A percentile compares a stretch with the other conserved stretches of the same genome.
phyloP scores from a whole-genome alignment of 2,797 vertebrate genomes.

The Megalops cyprinoides region DNA sequence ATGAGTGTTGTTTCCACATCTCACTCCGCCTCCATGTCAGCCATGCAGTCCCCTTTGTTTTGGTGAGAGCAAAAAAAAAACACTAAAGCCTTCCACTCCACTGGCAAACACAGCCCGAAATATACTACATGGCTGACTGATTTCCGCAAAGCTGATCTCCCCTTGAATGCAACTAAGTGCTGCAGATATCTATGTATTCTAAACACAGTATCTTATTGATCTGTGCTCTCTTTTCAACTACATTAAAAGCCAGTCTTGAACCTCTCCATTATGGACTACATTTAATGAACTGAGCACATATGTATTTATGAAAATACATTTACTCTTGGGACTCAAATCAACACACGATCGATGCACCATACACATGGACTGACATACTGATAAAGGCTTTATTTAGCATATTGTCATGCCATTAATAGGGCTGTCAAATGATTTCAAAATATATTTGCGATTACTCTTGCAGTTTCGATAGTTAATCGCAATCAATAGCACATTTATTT shows the following conservation, averaged over 20 bases:
- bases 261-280: background rate
- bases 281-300: background rate
- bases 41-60: background rate
- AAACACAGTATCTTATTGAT: background rate
- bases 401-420: too few relatives aligned
- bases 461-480: too few relatives aligned
- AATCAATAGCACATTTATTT: too few relatives aligned
- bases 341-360: background rate
- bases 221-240: background rate
- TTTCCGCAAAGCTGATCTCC: background rate
- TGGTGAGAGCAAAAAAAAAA: background rate
- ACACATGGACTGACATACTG: background rate
- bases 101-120: background rate
- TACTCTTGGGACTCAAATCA: too few relatives aligned
- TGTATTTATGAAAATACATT: background rate
- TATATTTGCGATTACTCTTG: background rate
- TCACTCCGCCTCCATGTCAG: background rate
- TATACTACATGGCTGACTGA: conserved; percentile 20
- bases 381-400: background rate
- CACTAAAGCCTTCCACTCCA: background rate
- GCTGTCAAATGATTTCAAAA: too few relatives aligned
- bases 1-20: background rate
- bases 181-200: background rate
- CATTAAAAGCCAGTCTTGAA: conserved; percentile 16
- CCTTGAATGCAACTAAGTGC: background rate